A percentile compares a stretch with the other conserved stretches of the same genome.
phyloP scores from a whole-genome alignment of 2,797 vertebrate species.

The Hylomyscus alleni region DNA sequence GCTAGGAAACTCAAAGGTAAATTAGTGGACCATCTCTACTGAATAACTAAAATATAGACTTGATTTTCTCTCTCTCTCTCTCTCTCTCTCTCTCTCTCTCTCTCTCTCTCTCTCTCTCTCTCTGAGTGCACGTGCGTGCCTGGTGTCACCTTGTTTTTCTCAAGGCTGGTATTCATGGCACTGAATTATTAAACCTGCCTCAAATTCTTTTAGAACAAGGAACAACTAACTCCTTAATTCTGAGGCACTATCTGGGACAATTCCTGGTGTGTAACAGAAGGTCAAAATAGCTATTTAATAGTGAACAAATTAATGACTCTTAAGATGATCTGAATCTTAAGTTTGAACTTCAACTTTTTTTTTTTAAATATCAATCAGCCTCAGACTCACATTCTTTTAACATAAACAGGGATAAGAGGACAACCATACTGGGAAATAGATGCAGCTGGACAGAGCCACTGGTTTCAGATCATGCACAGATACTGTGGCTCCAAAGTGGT shows the following conservation, averaged over 20 bases:
- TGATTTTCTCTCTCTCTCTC: neutral
- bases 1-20: constrained; percentile 31
- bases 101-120: too few relatives aligned
- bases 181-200: constrained; percentile 23
- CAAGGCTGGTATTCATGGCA: neutral
- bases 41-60: constrained; percentile 55
- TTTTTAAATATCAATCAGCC: neutral
- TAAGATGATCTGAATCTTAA: constrained; percentile 51
- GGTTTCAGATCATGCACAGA: neutral
- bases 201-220: constrained; percentile 59
- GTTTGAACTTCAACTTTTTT: neutral
- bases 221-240: constrained; percentile 15
- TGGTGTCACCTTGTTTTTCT: constrained; percentile 56
- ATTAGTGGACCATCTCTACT: neutral
- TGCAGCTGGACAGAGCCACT: neutral
- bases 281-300: constrained; percentile 56
- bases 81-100: too few relatives aligned
- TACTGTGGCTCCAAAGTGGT: neutral
- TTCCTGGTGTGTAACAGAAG: constrained; percentile 28
- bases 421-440: constrained; percentile 16
- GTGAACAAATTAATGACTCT: neutral
- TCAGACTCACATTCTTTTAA: constrained; percentile 30
- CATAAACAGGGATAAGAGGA: neutral
- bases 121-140: neutral
- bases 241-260: neutral